These are phyloP conservation scores for Orthosia incerta DNA, from an alignment of 2,888 invertebrate species.

Conservation along the genomic window DNA sequence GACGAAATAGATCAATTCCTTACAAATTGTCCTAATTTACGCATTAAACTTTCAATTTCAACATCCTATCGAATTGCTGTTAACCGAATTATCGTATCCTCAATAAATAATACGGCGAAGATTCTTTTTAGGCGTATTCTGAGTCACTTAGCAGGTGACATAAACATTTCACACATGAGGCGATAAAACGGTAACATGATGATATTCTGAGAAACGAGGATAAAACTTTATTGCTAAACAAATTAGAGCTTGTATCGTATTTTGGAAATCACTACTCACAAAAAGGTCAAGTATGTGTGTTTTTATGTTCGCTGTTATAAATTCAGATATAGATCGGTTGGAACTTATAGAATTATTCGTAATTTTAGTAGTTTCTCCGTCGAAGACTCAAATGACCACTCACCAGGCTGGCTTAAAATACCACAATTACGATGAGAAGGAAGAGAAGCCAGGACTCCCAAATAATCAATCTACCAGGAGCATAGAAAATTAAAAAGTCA, in stretches of 20 bases:
- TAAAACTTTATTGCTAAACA: constrained; percentile 44
- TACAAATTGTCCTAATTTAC: constrained; percentile 42
- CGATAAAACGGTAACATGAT: constrained; percentile 46
- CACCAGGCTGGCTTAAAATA: background rate
- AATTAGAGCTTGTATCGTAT: constrained; percentile 39
- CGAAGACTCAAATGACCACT: background rate
- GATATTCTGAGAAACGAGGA: constrained; percentile 42
- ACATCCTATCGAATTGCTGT: constrained; percentile 21
- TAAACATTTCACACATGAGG: constrained; percentile 49
- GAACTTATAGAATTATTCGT: background rate
- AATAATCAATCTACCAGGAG: too few relatives aligned
- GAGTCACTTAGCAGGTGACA: constrained; percentile 51
- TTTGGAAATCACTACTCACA: constrained; percentile 13
- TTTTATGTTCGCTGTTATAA: constrained; percentile 2
- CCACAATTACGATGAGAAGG: background rate
- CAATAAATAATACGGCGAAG: constrained; percentile 34
- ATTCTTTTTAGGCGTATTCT: constrained; percentile 23
- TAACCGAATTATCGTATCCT: constrained; percentile 46
- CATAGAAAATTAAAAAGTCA: too few relatives aligned
- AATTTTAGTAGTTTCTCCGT: background rate
- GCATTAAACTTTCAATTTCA: constrained; percentile 50
- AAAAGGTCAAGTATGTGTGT: background rate
- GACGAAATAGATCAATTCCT: constrained; percentile 33
- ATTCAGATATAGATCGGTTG: background rate
- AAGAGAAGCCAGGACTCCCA: background rate